Base-by-base conservation (phyloP, 2,888 invertebrate species). In the Drosophila lacicola region DNA sequence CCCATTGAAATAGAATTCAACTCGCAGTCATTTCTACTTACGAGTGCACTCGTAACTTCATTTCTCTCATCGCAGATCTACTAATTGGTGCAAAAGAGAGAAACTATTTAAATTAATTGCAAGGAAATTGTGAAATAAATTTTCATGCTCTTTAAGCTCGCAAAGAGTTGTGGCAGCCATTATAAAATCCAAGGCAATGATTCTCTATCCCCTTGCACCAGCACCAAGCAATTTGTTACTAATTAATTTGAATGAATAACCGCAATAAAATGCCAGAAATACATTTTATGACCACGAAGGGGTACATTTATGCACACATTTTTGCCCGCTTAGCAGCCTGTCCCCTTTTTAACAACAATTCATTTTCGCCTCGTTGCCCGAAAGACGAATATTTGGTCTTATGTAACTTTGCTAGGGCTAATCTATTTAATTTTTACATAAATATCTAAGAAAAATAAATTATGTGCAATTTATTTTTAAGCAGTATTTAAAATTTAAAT, bases 221-320 rank as follows among this genome's bases (percentile, higher is more conserved):
- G 14, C 9, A 25, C 53, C 13, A 46, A 21, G 19, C 39, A 41
- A 67, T 79, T 69, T 69, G 47, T 61, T 57, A 55, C 54, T 69
- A 86, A 86, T 86, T 82, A 83, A 78, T 78, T 80, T 64, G 68
- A 77, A 82, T 70, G 64, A 79, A 82, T 70, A 73, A 74, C 74
- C 77, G 64, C 85, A 77, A 77, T 84, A 68, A 87, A 78, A 70
- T 54, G 58, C 45, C 55, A 44, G 51, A 56, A 54, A 66, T 50
- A 60, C 58, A 63, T 57, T 79, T 79, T 72, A 84, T 65, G 68
- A 29, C 66, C 82, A 61, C 70, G 70, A 87, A 72, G 51, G 64
- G 74, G 49, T 41, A 65, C 49, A 51, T 55, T 69, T 56, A 61
- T 56, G 42, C 49, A 57, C 54, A 57, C 49, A 33, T 29, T 11